phyloP scores from a whole-genome alignment of 2,888 invertebrate species.

The Patella caerulea region DNA sequence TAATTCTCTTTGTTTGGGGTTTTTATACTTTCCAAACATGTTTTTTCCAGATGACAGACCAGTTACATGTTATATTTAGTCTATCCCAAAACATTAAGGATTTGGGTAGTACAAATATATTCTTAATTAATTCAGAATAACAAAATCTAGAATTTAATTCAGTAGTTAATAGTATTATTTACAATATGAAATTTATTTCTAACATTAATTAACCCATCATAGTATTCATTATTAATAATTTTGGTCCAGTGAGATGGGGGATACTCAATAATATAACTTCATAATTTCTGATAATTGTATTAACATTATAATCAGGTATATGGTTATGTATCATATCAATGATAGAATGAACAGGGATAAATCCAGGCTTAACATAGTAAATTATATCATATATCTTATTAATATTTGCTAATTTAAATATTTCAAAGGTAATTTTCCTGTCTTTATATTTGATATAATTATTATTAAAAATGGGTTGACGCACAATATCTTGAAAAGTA shows the following conservation, averaged over 20 bases:
- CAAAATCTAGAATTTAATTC: too few species aligned
- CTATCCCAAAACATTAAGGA: background rate
- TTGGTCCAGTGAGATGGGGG: too few species aligned
- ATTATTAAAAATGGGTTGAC: background rate
- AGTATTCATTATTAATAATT: too few species aligned
- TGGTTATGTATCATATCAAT: background rate
- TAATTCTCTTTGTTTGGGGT: background rate
- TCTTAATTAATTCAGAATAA: constrained; percentile 1
- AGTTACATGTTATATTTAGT: background rate
- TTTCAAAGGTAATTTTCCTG: background rate
- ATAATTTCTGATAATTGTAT: background rate
- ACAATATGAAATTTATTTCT: too few species aligned
- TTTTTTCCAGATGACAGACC: background rate
- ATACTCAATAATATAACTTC: too few species aligned
- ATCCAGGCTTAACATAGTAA: background rate
- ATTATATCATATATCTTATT: background rate
- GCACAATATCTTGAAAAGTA: background rate
- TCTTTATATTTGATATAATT: background rate
- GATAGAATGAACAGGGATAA: background rate
- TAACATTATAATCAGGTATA: background rate
- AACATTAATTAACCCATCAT: too few species aligned
- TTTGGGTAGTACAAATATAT: background rate
- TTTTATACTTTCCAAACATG: background rate
- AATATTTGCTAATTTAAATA: background rate
- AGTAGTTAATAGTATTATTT: too few species aligned